Percentiles rank a stretch among this genome's conserved stretches.
Evolutionary conservation across 2,113 vertebrate genomes (phyloP).

Genomic region (Danio rerio): DNA sequence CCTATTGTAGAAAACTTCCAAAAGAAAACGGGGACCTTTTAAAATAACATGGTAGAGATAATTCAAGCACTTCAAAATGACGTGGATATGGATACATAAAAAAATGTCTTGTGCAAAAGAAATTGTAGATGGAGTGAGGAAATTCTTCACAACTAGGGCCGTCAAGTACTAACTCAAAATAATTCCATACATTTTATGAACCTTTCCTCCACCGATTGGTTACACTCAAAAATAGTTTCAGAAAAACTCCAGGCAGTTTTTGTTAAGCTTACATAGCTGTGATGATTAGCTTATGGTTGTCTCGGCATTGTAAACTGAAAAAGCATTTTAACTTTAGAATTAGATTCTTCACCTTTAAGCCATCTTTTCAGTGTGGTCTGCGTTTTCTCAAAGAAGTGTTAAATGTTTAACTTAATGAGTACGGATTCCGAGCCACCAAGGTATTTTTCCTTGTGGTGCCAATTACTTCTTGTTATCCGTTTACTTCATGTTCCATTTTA

Average conservation of each 20-base stretch:
- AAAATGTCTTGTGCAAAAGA: background rate
- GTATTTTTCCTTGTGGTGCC: background rate
- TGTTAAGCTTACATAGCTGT: background rate
- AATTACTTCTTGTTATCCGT: constrained; percentile 6
- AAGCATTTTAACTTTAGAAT: background rate
- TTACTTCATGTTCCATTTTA: constrained; percentile 9
- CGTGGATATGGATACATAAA: background rate
- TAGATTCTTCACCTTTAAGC: background rate
- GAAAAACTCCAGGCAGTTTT: background rate
- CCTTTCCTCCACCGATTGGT: background rate
- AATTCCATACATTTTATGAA: background rate
- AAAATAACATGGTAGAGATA: too few relatives aligned
- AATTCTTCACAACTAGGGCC: background rate
- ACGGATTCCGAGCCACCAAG: background rate
- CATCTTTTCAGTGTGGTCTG: constrained; percentile 8
- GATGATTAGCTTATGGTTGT: background rate
- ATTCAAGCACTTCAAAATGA: background rate
- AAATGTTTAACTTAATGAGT: constrained; percentile 32
- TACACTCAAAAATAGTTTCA: too few relatives aligned
- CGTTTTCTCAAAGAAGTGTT: constrained; percentile 12
- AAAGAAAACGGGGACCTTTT: too few relatives aligned
- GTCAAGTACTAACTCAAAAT: background rate
- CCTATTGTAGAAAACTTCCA: too few relatives aligned
- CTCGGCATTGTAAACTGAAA: background rate
- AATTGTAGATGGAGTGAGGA: background rate